These are phyloP conservation scores for Acanthococcus lagerstroemiae DNA, from an alignment of 2,888 invertebrate species.

Conservation along the genomic window DNA sequence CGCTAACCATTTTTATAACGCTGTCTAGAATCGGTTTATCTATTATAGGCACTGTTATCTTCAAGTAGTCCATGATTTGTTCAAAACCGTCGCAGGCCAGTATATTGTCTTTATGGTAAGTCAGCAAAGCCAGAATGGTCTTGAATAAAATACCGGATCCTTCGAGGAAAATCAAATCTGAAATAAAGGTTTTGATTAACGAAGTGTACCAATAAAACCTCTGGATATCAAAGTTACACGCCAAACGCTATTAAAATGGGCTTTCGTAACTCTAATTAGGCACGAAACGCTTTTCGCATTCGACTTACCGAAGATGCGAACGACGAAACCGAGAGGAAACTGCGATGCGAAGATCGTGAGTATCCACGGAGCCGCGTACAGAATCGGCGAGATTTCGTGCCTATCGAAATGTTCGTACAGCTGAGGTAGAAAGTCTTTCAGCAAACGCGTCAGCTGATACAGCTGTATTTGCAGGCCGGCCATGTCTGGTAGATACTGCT, in stretches of 20 bases:
- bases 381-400: conserved; percentile 83
- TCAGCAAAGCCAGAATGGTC: conserved; percentile 73
- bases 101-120: conserved; percentile 73
- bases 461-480: conserved; percentile 80
- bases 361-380: conserved; percentile 96
- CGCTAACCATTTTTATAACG: conserved; percentile 68
- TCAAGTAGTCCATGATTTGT: conserved; percentile 85
- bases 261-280: too few species aligned
- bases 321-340: conserved; percentile 90
- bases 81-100: conserved; percentile 82
- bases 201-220: conserved; percentile 25
- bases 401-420: conserved; percentile 76
- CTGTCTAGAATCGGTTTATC: conserved; percentile 59
- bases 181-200: conserved; percentile 38
- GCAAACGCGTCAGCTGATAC: conserved; percentile 83
- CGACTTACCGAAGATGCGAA: conserved; percentile 77
- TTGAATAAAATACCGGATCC: conserved; percentile 80
- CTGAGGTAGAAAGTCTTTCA: conserved; percentile 78
- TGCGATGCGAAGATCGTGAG: conserved; percentile 92
- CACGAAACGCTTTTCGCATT: too few species aligned
- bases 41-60: conserved; percentile 64
- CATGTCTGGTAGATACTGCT: conserved; percentile 91
- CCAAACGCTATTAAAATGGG: too few species aligned
- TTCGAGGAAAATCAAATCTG: conserved; percentile 82
- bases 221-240: background rate